Evolutionary conservation across 2,113 vertebrate species (phyloP), one percentile per base, ranked within the genome.

Genomic region (Sander lucioperca): DNA sequence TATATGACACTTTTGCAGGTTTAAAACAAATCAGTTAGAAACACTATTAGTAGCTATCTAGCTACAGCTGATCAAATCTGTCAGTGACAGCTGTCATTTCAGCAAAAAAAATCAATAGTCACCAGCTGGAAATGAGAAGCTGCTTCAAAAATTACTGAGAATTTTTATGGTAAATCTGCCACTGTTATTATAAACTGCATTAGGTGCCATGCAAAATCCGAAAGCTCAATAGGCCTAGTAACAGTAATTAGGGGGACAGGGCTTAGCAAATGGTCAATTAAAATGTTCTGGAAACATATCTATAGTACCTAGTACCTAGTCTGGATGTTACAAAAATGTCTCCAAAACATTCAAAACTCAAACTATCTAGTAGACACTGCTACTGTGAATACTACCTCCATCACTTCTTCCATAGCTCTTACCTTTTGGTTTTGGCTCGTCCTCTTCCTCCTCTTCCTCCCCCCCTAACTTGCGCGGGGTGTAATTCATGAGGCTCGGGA

Each of bases 401-500:
- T 43, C 9, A n/a, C 6, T 36, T 50, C 18, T 62, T n/a, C 33
- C 21, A 12, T 27, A 16, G 33, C 8, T 77, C 25, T 94, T 75
- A 96, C 96, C 86, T 85, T 84, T 84, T 30, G 54, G 78, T 63
- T 92, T 94, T 7, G 90, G 91, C 71, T 88, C 90, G 23, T 96
- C 95, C 57, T 94, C 94, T 39, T 93, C 93, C 33, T 97, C 95
- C 51, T 96, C 95, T 10, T 51, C 86, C 77, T 88, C 89, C 21
- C 88, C 95, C 30, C 94, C 94, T 1, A 92, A 67, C 51, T 95
- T 94, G 62, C 63, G 90, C 3, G 95, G 95, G 74, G 91, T 96
- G 50, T 97, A 99, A 54, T 95, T 93, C 95, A 97, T 96, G 50
- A 99, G 96, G 13, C 94, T 67, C 3, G 96, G 96, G 21, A 99